These are phyloP conservation scores for Cheilinus undulatus DNA, from an alignment of 2,113 vertebrate species.

Conservation along the genomic window DNA sequence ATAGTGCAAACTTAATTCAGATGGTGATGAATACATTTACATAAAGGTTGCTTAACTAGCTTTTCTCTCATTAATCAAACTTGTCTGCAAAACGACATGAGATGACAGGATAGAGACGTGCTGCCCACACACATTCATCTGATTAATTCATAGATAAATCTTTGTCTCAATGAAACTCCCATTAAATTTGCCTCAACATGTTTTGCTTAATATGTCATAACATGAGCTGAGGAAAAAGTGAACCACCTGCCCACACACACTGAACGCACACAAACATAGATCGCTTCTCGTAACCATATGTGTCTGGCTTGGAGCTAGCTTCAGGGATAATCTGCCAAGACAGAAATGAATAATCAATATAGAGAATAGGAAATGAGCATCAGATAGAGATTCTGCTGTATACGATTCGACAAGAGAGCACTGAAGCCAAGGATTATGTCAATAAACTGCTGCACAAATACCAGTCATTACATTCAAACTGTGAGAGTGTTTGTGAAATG, in stretches of 20 bases:
- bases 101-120: constrained; percentile 25
- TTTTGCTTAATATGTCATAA: neutral
- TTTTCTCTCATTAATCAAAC: constrained; percentile 60
- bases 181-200: neutral
- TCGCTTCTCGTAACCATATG: constrained; percentile 3
- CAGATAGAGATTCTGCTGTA: constrained; percentile 37
- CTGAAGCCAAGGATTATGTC: constrained; percentile 52
- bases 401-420: constrained; percentile 58
- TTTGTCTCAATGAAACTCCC: neutral
- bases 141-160: neutral
- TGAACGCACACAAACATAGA: neutral
- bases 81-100: constrained; percentile 10
- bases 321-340: constrained; percentile 47
- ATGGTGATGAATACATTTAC: constrained; percentile 61
- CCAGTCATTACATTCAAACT: constrained; percentile 21
- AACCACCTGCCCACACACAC: neutral
- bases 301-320: constrained; percentile 38
- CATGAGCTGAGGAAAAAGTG: neutral
- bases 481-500: neutral
- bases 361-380: constrained; percentile 67
- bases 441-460: constrained; percentile 45
- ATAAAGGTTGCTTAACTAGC: constrained; percentile 59
- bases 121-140: constrained; percentile 2
- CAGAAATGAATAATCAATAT: constrained; percentile 72
- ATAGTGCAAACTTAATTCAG: constrained; percentile 40